Evolutionary conservation across 2,113 vertebrate species (phyloP), one percentile per base, ranked within the genome.

Genomic region (Strix aluco): DNA sequence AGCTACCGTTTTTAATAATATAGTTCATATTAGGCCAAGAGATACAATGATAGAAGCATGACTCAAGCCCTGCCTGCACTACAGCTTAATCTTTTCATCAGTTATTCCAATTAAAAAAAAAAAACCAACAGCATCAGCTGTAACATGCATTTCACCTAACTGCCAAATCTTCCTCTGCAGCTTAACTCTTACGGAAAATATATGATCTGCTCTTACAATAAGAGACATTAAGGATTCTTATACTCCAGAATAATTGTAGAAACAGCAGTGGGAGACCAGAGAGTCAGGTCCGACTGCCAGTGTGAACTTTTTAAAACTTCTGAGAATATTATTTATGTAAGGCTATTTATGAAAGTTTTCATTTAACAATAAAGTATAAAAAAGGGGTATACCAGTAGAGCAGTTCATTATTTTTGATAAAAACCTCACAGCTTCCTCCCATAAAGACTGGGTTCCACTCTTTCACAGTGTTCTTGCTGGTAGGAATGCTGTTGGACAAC

Each of bases 91-190:
- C 89, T 96, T 92, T 96, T 81, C 80, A 92, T 81, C 81, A 92
- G 88, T 95, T 94, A 86, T 84, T 96, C 93, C 94, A 94, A 65
- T 92, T 44, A 44, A 44, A 44, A 46, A 90, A 88, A 63, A 65
- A 67, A 86, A 66, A 46, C 17, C 6, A 44, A 16, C 15, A 5
- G 88, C 95, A 97, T 96, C 95, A 97, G 94, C 91, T 92, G 88
- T 94, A 93, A 96, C 75, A 72, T 66, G 88, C 88, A 83, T 95
- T 94, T 96, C 96, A 96, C 59, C 91, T 94, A 40, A 75, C 82
- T 97, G 95, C 96, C 93, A 18, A 18, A 15, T 86, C 96, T 97
- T 96, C 83, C 89, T 95, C 74, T 90, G 86, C 92, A 96, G 84
- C 81, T 86, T 93, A 82, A 95, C 65, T 59, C 92, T 94, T 94